Evolutionary conservation across 2,797 vertebrate genomes (phyloP).

Genomic region (Gambelia wislizenii): DNA sequence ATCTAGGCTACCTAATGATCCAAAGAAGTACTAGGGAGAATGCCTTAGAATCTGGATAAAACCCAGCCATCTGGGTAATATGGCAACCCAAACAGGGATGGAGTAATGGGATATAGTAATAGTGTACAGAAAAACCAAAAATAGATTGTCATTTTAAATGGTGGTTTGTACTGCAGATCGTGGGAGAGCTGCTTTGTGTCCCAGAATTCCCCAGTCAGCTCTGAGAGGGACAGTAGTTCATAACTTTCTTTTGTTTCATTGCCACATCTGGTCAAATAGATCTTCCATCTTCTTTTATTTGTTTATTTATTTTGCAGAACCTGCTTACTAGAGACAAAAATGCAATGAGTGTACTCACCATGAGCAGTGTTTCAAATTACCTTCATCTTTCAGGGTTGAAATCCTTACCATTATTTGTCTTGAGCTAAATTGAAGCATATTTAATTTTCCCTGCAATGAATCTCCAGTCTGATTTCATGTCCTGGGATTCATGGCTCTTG

Average conservation of each 20-base stretch:
- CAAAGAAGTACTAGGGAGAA: too few species aligned
- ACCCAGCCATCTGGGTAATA: too few species aligned
- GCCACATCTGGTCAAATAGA: background rate
- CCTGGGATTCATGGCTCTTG: background rate
- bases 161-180: background rate
- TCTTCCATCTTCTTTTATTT: background rate
- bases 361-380: background rate
- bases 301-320: background rate
- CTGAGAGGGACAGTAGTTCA: background rate
- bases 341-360: background rate
- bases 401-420: background rate
- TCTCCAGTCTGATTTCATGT: background rate
- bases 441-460: background rate
- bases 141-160: too few species aligned
- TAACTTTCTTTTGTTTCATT: background rate
- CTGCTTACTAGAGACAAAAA: background rate
- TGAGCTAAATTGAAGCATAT: background rate
- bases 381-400: background rate
- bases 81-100: background rate
- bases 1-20: too few species aligned
- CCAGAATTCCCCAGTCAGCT: background rate
- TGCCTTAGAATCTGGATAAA: too few species aligned
- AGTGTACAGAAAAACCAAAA: background rate
- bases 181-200: background rate
- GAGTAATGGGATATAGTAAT: background rate